Evolutionary conservation across 2,113 vertebrate species (phyloP), one percentile per base, ranked within the genome.

Genomic region (Rhinoderma darwinii): DNA sequence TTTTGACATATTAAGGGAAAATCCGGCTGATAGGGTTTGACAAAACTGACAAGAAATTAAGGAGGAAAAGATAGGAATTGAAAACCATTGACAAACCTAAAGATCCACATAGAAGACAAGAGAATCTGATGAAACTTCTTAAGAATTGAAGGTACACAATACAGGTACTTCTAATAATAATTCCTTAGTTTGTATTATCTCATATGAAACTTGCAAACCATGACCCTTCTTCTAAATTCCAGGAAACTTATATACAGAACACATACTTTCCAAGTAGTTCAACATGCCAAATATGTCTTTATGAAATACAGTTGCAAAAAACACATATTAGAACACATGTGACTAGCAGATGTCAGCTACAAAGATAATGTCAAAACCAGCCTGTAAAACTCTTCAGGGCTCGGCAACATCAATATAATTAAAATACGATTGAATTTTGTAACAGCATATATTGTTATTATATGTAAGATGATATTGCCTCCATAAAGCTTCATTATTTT

Each of bases 341-440:
- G 77, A 79, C 32, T 6, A 37, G 51, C 77, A 79, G 77, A 79
- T 79, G 77, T 79, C 77, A 79, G 20, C 50, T 56, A 59, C 50
- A 79, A 79, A 79, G 77, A 59, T 32, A 56, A 39, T 56, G 50
- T 47, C 25, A 61, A 81, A 5, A 12, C 25, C 54, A 61, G 37
- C 5, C 54, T 5, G 61, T 61, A 43, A 61, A 61, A 61, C 47
- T 54, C 22, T 41, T 22, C 25, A 14, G 51, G 35, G 54, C 51
- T 61, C 41, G 39, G 35, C 8, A 25, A 41, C 78, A 41, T 41
- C 54, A 81, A 61, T 81, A 80, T 39, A 78, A 61, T 56, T 56
- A 39, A 54, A 39, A 39, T n/a, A 59, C 27, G 77, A 61, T 41
- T 59, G 17, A 56, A 77, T 51, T 54, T 17, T 54, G 3, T 32